These are phyloP conservation scores for Mesopsocus fuscifrons DNA, from an alignment of 2,888 invertebrate species.

Conservation along the genomic window DNA sequence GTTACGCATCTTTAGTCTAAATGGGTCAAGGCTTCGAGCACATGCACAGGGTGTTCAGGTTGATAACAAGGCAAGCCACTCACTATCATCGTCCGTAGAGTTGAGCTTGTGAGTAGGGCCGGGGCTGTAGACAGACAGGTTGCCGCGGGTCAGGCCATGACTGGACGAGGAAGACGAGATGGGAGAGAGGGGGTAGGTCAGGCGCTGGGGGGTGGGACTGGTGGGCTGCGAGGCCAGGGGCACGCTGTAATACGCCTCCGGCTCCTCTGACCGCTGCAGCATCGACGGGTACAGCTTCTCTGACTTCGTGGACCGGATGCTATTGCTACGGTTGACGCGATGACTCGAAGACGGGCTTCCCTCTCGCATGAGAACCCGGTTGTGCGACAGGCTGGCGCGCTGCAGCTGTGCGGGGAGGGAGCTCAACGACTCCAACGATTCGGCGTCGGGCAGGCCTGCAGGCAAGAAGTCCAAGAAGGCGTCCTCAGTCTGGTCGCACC, in stretches of 20 bases:
- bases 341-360: constrained; percentile 20
- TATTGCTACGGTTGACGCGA: constrained; percentile 50
- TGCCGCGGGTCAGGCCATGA: constrained; percentile 27
- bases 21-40: no score
- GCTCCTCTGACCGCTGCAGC: constrained; percentile 64
- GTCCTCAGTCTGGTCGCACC: background rate
- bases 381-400: constrained; percentile 53
- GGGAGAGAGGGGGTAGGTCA: constrained; percentile 31
- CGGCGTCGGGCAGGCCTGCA: constrained; percentile 33
- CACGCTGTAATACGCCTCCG: constrained; percentile 71
- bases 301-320: constrained; percentile 91
- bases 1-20: no score
- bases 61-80: constrained; percentile 15
- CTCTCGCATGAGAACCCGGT: constrained; percentile 34
- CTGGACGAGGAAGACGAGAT: constrained; percentile 38
- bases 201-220: constrained; percentile 39
- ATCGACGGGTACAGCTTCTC: constrained; percentile 88
- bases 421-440: constrained; percentile 47
- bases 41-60: no score
- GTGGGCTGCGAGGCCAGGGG: constrained; percentile 55
- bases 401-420: constrained; percentile 44
- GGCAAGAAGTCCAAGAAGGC: background rate
- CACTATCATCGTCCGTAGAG: constrained; percentile 44
- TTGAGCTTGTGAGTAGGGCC: constrained; percentile 24
- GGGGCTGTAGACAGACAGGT: constrained; percentile 23